Evolutionary conservation across 1,140 invertebrate genomes (phyloP), one percentile per base, ranked within the genome.

Genomic region (Linepithema humile): DNA sequence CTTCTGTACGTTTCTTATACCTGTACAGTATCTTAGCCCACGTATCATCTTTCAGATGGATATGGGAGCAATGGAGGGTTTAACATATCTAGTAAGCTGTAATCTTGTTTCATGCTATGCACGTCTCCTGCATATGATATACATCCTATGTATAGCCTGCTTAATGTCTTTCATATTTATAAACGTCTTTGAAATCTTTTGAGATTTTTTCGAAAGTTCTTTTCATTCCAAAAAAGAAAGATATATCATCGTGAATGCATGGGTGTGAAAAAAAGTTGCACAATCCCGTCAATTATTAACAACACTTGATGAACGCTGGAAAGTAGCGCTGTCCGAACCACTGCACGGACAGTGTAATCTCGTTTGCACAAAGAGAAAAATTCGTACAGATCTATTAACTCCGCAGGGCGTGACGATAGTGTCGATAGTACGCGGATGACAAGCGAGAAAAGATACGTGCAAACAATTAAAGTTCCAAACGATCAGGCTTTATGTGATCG

Each of bases 401-500:
- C 32, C 17, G 10, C 10, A 38, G 43, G 6, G 15, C 5, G 75
- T 69, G 20, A 53, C n/a, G 32, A 40, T 55, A 38, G 32, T n/a
- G 17, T 12, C 55, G 70, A 40, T 40, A 38, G 7, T 26, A n/a
- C 10, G 26, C 40, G 0, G 20, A 3, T 12, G n/a, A n/a, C 15
- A 55, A 69, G 6, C 5, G 48, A 26, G 23, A 69, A 78, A 38
- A 6, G 35, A 17, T n/a, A 26, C 35, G 62, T 78, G 45, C 23
- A 69, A 78, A 53, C 75, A 69, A 65, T 17, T 29, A 53, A 55
- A 78, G 32, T 69, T 40, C n/a, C 4, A 64, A 29, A 80, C 78
- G 57, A 75, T 48, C 50, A 82, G 74, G 74, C 69, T 82, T 78
- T 73, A 70, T 23, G 35, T 72, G 65, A 82, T 38, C 50, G 50